Evolutionary conservation across 2,113 vertebrate species (phyloP).

Genomic region (Patagioenas fasciata): DNA sequence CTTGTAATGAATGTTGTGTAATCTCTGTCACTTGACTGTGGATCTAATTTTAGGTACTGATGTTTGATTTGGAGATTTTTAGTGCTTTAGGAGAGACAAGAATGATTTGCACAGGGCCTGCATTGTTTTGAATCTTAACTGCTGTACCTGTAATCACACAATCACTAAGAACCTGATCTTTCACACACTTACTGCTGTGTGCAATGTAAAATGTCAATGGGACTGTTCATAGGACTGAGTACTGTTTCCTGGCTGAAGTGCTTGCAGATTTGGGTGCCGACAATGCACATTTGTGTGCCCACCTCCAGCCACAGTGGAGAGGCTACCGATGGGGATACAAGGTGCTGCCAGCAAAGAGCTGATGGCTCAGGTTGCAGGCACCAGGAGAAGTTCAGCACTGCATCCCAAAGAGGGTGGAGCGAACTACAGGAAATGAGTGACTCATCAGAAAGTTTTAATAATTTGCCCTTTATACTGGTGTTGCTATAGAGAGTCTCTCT

Average conservation of each 20-base stretch:
- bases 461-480: neutral
- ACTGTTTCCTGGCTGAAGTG: neutral
- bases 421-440: neutral
- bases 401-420: neutral
- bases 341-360: neutral
- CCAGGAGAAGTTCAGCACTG: neutral
- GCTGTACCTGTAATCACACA: neutral
- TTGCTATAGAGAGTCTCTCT: neutral
- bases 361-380: neutral
- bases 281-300: neutral
- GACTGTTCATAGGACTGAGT: neutral
- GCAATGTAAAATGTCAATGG: neutral
- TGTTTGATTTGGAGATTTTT: conserved; percentile 40
- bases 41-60: conserved; percentile 15
- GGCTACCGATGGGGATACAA: neutral
- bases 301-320: neutral
- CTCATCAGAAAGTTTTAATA: neutral
- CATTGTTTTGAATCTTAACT: neutral
- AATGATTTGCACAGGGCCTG: neutral
- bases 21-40: conserved; percentile 9
- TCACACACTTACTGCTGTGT: neutral
- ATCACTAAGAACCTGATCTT: neutral
- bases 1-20: neutral
- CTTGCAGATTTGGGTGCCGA: neutral
- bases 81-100: neutral